These are phyloP conservation scores for Yasuhikotakia modesta DNA, from an alignment of 2,797 vertebrate genomes.

Conservation along the genomic window DNA sequence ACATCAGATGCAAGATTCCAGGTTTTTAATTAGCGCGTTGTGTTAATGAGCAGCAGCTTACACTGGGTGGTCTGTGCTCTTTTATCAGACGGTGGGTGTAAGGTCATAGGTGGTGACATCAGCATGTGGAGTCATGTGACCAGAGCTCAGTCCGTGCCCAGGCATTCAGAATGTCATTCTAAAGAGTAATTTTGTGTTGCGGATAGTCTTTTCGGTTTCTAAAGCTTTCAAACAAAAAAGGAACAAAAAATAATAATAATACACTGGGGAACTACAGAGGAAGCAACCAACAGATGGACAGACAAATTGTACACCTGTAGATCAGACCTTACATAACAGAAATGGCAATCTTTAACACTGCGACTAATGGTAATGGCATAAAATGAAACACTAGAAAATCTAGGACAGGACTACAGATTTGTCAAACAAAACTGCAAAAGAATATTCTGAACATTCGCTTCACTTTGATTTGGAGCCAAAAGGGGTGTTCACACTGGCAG, in stretches of 20 bases:
- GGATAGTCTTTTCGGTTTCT: neutral
- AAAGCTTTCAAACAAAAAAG: neutral
- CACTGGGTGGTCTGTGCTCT: conserved; percentile 6
- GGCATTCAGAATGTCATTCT: neutral
- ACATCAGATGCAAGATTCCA: conserved; percentile 36
- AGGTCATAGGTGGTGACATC: neutral
- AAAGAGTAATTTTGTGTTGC: neutral
- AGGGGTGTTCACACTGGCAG: neutral
- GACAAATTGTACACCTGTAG: neutral
- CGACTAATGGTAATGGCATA: neutral
- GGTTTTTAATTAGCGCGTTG: conserved; percentile 24
- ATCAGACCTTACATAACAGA: neutral
- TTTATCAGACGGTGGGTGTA: conserved; percentile 10
- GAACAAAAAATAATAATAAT: neutral
- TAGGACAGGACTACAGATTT: neutral
- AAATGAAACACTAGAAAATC: neutral
- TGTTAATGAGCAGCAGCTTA: conserved; percentile 32
- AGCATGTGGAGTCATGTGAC: neutral
- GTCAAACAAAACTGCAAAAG: neutral
- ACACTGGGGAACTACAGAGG: neutral
- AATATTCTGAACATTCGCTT: neutral
- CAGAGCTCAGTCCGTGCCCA: neutral
- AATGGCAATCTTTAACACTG: neutral
- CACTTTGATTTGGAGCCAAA: neutral
- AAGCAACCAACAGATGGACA: neutral